Evolutionary conservation across 2,888 invertebrate species (phyloP), one percentile per base, ranked within the genome.

Genomic region (Nemoura dubitans): DNA sequence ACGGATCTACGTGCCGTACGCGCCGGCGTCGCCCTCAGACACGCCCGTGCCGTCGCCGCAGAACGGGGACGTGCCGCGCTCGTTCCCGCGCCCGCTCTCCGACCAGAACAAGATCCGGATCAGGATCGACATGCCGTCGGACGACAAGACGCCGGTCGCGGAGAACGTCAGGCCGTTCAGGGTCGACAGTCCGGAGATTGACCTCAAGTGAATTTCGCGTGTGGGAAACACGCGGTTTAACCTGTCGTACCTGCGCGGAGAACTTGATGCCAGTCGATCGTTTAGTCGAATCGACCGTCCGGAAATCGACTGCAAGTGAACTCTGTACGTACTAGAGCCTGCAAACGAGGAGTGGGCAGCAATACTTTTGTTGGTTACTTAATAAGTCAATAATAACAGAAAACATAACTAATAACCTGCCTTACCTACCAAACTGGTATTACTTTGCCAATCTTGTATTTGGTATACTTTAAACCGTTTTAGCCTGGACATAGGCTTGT

Each of bases 1-100:
- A 85, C 93, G 96, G 88, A 96, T 96, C 88, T 96, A 96, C 91
- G 96, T 96, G 86, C 96, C 96, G 0, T 96, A 96, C 91, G 93
- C 89, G 30, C 83, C 87, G 0, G 36, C 87, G 6, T 86, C 88
- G 7, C 85, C 87, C 3, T 42, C 86, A 10, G 86, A 93, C n/a
- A 89, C 90, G 21, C 89, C 90, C 16, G 87, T 88, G 21, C 88
- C 88, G 0, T 88, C 89, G 10, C 89, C 89, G 27, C 89, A 89
- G 80, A 94, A 93, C 88, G 94, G 94, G 89, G 92, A 90, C 90
- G 89, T 92, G 42, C 91, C 92, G 86, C 92, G 92, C 89, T 92
- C 92, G 85, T 90, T 92, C 87, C 93, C 93, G 27, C 93, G 94
- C 76, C 93, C 93, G 85, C 89, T 92, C 7, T 90, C 92, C 14